phyloP scores from a whole-genome alignment of 2,113 vertebrate species.

The Tor tambroides region DNA sequence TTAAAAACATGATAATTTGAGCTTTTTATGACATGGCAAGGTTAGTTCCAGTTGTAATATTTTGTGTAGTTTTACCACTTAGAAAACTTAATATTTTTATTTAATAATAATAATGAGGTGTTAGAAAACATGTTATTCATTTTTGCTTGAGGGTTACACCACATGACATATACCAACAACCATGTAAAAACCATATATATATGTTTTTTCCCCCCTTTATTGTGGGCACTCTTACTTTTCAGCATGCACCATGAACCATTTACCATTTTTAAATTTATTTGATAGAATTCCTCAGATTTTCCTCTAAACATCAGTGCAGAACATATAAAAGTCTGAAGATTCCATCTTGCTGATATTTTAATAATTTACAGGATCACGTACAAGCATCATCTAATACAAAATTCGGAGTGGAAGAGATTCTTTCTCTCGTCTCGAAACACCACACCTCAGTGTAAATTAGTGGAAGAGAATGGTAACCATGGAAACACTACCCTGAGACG shows the following conservation, averaged over 20 bases:
- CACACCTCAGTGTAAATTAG: constrained; percentile 8
- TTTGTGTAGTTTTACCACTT: neutral
- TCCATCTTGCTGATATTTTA: neutral
- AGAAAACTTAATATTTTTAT: neutral
- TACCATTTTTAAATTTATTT: neutral
- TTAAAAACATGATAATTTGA: neutral
- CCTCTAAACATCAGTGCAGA: neutral
- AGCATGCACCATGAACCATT: neutral
- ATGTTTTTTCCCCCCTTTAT: no score
- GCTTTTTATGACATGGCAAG: neutral
- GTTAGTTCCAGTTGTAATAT: neutral
- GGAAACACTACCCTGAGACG: constrained; percentile 19
- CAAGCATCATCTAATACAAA: constrained; percentile 4
- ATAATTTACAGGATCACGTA: neutral
- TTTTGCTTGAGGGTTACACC: neutral
- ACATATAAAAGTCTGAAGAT: neutral
- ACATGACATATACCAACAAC: neutral
- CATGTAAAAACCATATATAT: no score
- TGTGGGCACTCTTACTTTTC: neutral
- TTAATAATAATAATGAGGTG: neutral
- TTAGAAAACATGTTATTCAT: neutral
- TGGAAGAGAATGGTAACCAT: constrained; percentile 24
- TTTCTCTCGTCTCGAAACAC: neutral
- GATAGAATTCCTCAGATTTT: neutral
- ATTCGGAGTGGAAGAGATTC: neutral